These are phyloP conservation scores for Diogma glabrata DNA, from an alignment of 2,888 invertebrate genomes.

Conservation along the genomic window DNA sequence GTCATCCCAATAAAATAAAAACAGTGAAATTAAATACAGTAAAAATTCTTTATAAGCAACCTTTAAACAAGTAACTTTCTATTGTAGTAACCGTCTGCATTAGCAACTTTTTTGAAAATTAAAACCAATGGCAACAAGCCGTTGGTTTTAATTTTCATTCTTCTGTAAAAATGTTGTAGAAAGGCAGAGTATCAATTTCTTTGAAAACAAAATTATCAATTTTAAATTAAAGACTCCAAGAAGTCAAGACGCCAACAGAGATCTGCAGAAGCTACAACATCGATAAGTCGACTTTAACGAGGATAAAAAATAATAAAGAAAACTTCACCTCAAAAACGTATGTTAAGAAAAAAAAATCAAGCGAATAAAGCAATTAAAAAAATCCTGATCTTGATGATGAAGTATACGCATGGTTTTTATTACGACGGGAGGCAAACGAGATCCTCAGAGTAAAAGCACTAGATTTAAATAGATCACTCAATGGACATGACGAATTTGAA, in stretches of 20 bases:
- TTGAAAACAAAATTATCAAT: slow-evolving; percentile 2
- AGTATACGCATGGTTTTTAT: not conserved
- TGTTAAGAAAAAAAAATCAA: not conserved
- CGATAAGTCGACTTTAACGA: too few species aligned
- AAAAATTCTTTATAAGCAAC: not conserved
- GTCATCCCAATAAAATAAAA: too few species aligned
- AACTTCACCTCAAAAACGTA: not conserved
- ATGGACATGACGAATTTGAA: not conserved
- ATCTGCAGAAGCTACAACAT: not conserved
- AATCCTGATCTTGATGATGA: not conserved
- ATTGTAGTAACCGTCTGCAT: too few species aligned
- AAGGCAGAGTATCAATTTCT: slow-evolving; percentile 4
- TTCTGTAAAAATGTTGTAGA: not conserved
- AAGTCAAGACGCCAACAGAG: not conserved
- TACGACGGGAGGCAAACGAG: not conserved
- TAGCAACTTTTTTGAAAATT: too few species aligned
- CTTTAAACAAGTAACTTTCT: not conserved
- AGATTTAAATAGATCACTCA: not conserved
- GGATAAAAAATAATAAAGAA: slow-evolving; percentile 3
- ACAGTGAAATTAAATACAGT: not conserved
- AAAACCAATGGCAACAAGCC: too few species aligned
- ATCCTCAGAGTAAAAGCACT: not conserved
- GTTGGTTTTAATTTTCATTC: not conserved
- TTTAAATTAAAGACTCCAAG: slow-evolving; percentile 1
- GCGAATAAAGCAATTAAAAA: not conserved